Percentiles rank a stretch among this genome's conserved stretches.
Evolutionary conservation across 2,888 invertebrate species (phyloP).

Genomic region (Scaptodrosophila latifasciaeformis): DNA sequence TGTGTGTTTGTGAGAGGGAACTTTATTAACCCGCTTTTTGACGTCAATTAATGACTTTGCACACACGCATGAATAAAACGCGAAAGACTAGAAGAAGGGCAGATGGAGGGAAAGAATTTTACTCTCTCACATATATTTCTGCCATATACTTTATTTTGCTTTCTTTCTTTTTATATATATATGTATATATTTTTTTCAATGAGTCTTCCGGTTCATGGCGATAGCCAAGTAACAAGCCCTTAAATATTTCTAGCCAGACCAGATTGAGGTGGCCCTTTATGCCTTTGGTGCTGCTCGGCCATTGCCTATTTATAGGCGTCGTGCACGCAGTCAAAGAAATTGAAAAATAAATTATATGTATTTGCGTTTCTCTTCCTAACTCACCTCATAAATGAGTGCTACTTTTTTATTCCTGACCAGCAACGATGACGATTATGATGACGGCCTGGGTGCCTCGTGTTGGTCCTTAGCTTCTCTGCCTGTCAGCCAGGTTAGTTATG

Average conservation of each 20-base stretch:
- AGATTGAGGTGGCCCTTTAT: no score
- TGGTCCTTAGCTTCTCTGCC: neutral
- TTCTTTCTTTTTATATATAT: no score
- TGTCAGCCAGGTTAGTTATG: neutral
- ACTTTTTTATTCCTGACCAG: no score
- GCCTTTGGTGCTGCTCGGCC: neutral
- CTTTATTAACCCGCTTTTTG: conserved; percentile 68
- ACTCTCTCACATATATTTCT: conserved; percentile 26
- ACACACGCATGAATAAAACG: conserved; percentile 15
- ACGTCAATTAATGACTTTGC: conserved; percentile 58
- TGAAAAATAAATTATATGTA: conserved; percentile 7
- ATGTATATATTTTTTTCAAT: no score
- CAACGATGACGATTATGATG: neutral
- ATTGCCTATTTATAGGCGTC: conserved; percentile 57
- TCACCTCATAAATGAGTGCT: no score
- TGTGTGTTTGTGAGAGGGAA: conserved; percentile 18
- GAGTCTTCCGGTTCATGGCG: no score
- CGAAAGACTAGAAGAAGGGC: no score
- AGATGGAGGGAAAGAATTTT: neutral
- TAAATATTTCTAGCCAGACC: no score
- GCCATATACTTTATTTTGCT: no score
- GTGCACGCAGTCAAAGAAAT: conserved; percentile 23
- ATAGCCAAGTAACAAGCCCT: no score
- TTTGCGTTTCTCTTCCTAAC: neutral
- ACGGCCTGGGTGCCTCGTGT: neutral